Base-by-base conservation (phyloP, 2,888 invertebrate genomes). In the Pelosia muscerda region DNA sequence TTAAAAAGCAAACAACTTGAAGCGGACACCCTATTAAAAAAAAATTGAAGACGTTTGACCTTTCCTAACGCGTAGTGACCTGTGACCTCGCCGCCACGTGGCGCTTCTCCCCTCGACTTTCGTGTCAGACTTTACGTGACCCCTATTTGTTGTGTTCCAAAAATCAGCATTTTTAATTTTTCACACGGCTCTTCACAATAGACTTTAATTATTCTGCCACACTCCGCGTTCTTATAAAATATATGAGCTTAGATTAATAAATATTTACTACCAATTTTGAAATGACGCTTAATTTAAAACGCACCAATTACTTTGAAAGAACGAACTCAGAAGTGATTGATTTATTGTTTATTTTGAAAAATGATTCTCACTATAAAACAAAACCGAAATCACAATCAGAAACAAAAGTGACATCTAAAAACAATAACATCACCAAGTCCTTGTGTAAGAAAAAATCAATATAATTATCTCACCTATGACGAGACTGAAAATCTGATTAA, bases 11-110 rank as follows among this genome's bases (percentile, higher is more conserved):
- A 69, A 71, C 66, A 75, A 75, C 71, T 84, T 78, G 72, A 77
- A 74, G 77, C 70, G 77, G 76, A 69, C 81, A 79, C 86, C 86
- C 86, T 83, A 84, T 81, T 83, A 84, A 79, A 80, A 55, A 19
- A 74, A 72, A 78, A 79, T 83, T 34, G 28, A 78, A 85, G 75
- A 84, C 81, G 81, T 84, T 86, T 90, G 88, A 90, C 88, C 90
- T 90, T 89, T 88, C 65, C 78, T 83, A 80, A 82, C 78, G 80
- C 79, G 81, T 81, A 84, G 81, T 87, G 90, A 91, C 90, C 90
- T 87, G 82, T 89, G 90, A 92, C 91, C 91, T 87, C 86, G 72
- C 68, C 75, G 91, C 88, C 93, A 92, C 93, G 93, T 92, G 93
- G 90, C 87, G 60, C 80, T 76, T 74, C 78, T 69, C 80, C 78